Percentiles rank a stretch among this genome's conserved stretches.
These are phyloP conservation scores for Rhagium mordax DNA, from an alignment of 2,888 invertebrate genomes.

Conservation along the genomic window DNA sequence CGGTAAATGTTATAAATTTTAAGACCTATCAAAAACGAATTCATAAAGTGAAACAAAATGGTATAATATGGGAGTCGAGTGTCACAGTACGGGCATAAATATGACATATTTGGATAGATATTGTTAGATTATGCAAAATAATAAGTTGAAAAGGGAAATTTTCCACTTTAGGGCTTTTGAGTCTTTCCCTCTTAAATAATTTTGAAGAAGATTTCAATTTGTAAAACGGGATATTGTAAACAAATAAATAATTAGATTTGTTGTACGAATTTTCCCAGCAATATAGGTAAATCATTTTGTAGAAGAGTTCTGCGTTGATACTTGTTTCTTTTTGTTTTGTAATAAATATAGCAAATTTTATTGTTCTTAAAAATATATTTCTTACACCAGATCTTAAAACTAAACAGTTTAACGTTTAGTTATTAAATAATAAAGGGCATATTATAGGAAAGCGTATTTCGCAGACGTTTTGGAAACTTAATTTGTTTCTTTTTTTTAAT, in stretches of 20 bases:
- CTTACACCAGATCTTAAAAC: no score
- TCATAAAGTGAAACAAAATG: constrained; percentile 46
- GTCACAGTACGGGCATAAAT: constrained; percentile 23
- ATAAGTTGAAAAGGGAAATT: constrained; percentile 15
- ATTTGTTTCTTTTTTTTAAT: no score
- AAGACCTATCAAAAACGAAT: constrained; percentile 48
- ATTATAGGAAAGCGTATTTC: no score
- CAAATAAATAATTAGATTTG: neutral
- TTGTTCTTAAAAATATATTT: no score
- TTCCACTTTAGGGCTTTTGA: constrained; percentile 6
- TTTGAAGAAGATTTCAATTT: constrained; percentile 17
- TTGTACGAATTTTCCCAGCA: no score
- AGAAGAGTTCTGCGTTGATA: no score
- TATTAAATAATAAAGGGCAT: no score
- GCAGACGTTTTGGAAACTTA: no score
- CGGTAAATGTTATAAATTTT: constrained; percentile 43
- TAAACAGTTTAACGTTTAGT: no score
- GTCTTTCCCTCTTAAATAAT: neutral
- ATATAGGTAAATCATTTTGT: no score
- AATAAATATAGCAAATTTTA: no score
- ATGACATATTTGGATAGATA: constrained; percentile 17
- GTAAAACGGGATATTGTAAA: neutral
- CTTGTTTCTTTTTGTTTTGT: no score
- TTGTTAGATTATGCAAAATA: constrained; percentile 33
- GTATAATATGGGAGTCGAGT: constrained; percentile 40